Base-by-base conservation (phyloP, 1,140 invertebrate genomes). In the Ptiloglossa arizonensis region DNA sequence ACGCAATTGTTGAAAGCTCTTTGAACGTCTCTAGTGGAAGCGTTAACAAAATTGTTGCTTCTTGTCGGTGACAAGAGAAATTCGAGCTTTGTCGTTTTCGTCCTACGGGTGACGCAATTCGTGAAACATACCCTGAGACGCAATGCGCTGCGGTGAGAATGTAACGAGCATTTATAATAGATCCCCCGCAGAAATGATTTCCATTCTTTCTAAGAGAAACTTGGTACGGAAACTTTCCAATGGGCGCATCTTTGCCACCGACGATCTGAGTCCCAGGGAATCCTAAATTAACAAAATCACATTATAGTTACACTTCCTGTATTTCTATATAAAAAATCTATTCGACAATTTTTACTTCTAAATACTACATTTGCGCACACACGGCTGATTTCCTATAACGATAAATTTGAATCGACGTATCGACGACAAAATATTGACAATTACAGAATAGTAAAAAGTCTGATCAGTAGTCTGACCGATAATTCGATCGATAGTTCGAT, bases 141-240 rank as follows among this genome's bases (percentile, higher is more conserved):
- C 94, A 95, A 73, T 95, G 94, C 46, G 93, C 94, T 2, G 94
- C 94, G 0, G 94, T 94, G 3, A 95, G 85, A 38, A 95, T 90
- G 79, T 90, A 94, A 68, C 91, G 88, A 0, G 83, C 76, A 13
- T 89, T 90, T n/a, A 95, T 85, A 3, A 95, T 93, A 1, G 94
- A 94, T 19, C 94, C 94, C 3, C 94, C 94, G 59, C 94, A 95
- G 56, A 89, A 90, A 46, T 93, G 92, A 4, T 89, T 87, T 15
- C 93, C 93, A 5, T 77, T 69, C 0, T 44, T 50, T 41, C 90
- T 83, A 46, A 94, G 54, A 15, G 93, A 93, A 0, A 93, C 89
- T 86, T 94, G 93, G 64, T 94, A 92, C 2, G 93, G 93, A 59
- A 93, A 93, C 50, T 88, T 85, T 0, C 89, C 91, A 13, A 54